These are phyloP conservation scores for Drosophila hydei DNA, from an alignment of 1,140 invertebrate species.

Conservation along the genomic window DNA sequence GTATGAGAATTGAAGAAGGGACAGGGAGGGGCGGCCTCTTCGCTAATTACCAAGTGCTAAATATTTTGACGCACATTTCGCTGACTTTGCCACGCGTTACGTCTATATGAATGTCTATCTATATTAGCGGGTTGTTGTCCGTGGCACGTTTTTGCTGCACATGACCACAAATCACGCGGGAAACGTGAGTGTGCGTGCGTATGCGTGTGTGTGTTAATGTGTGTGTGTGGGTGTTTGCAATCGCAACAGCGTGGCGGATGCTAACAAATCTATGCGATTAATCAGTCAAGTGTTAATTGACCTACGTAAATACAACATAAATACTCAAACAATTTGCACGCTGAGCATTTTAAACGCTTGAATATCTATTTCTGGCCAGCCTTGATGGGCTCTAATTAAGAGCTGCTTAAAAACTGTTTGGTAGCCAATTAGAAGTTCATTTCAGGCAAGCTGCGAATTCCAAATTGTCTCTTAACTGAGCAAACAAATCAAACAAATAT, in stretches of 20 bases:
- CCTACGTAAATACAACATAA: constrained; percentile 30
- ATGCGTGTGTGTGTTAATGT: background rate
- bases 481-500: background rate
- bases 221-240: background rate
- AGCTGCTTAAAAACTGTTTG: background rate
- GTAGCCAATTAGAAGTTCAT: background rate
- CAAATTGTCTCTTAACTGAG: background rate
- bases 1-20: background rate
- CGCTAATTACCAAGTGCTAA: constrained; percentile 70
- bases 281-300: constrained; percentile 47
- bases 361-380: background rate
- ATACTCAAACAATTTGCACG: constrained; percentile 10
- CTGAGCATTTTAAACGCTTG: background rate
- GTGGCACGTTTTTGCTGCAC: constrained; percentile 49
- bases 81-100: constrained; percentile 17
- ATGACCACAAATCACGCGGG: constrained; percentile 37
- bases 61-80: constrained; percentile 56
- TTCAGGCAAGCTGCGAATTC: background rate
- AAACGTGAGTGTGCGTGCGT: constrained; percentile 7
- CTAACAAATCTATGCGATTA: constrained; percentile 23
- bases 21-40: constrained; percentile 5
- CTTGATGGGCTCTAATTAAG: too few relatives aligned
- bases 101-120: constrained; percentile 36
- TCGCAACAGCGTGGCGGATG: constrained; percentile 12
- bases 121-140: constrained; percentile 13